Percentiles rank a stretch among this genome's conserved stretches.
Evolutionary conservation across 2,888 invertebrate genomes (phyloP).

Genomic region (Orthosia incerta): DNA sequence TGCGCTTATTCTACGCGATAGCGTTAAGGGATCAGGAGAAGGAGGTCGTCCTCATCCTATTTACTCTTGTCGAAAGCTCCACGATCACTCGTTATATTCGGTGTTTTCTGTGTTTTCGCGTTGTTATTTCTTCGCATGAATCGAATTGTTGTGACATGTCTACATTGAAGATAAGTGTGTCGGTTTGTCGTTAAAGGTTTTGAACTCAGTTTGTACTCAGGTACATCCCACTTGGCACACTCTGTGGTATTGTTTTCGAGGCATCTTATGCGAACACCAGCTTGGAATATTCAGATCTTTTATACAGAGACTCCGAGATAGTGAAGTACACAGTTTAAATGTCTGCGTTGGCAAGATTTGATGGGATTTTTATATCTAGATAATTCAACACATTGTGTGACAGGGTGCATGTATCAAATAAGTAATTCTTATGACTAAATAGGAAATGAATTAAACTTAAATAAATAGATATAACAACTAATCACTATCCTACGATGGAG

Average conservation of each 20-base stretch:
- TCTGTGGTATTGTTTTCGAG: conserved; percentile 84
- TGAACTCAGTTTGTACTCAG: conserved; percentile 82
- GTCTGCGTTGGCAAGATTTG: conserved; percentile 68
- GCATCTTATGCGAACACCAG: conserved; percentile 76
- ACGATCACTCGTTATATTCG: conserved; percentile 81
- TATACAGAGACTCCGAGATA: conserved; percentile 72
- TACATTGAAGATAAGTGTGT: conserved; percentile 81
- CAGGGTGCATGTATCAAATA: conserved; percentile 89
- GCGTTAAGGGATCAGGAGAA: conserved; percentile 69
- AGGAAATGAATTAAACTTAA: conserved; percentile 65
- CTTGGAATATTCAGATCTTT: conserved; percentile 67
- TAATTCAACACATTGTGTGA: conserved; percentile 87
- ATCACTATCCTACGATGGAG: conserved; percentile 50
- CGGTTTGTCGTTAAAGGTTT: conserved; percentile 80
- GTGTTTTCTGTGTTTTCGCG: conserved; percentile 88
- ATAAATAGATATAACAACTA: conserved; percentile 68
- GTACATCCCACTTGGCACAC: conserved; percentile 90
- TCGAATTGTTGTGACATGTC: conserved; percentile 86
- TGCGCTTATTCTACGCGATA: conserved; percentile 60
- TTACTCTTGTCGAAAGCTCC: conserved; percentile 79
- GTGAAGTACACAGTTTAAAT: conserved; percentile 71
- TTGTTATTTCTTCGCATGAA: conserved; percentile 89
- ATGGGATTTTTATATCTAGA: conserved; percentile 63
- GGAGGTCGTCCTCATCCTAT: conserved; percentile 81
- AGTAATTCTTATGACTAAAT: conserved; percentile 74